A percentile compares a stretch with the other conserved stretches of the same genome.
These are phyloP conservation scores for Ursus arctos DNA, from an alignment of 2,113 vertebrate species.

Conservation along the genomic window DNA sequence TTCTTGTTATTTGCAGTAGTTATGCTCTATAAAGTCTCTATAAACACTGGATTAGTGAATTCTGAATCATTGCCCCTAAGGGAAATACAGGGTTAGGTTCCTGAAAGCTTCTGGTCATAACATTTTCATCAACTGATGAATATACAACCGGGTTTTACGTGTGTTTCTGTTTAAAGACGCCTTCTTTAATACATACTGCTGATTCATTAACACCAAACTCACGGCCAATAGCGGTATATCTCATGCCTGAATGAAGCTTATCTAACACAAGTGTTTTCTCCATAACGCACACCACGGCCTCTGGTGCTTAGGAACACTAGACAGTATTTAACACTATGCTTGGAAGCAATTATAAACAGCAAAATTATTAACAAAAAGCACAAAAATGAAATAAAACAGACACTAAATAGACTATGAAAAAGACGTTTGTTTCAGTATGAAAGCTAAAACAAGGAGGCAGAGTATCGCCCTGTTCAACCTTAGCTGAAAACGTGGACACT, in stretches of 20 bases:
- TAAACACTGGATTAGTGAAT: not conserved
- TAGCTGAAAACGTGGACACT: not conserved
- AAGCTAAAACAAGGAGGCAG: not conserved
- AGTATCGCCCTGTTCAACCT: fast-evolving
- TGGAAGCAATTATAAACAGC: not conserved
- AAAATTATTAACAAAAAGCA: not conserved
- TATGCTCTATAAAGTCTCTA: not conserved
- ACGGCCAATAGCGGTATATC: not conserved
- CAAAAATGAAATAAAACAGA: not conserved
- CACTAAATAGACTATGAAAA: not conserved
- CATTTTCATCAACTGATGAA: constrained; percentile 18
- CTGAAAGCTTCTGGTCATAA: not conserved
- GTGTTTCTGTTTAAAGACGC: not conserved
- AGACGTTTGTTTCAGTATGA: not conserved
- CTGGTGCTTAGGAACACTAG: not conserved
- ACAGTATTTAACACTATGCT: not conserved
- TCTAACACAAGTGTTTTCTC: not conserved
- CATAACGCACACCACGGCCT: not conserved
- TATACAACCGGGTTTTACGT: not conserved
- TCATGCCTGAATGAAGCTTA: not conserved
- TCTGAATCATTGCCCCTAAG: not conserved
- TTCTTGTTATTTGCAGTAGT: not conserved
- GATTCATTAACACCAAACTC: constrained; percentile 4
- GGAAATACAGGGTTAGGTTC: not conserved
- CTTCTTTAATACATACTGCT: not conserved